Percentiles rank a stretch among this genome's conserved stretches.
phyloP scores from a whole-genome alignment of 2,113 vertebrate genomes.

The Pituophis catenifer region DNA sequence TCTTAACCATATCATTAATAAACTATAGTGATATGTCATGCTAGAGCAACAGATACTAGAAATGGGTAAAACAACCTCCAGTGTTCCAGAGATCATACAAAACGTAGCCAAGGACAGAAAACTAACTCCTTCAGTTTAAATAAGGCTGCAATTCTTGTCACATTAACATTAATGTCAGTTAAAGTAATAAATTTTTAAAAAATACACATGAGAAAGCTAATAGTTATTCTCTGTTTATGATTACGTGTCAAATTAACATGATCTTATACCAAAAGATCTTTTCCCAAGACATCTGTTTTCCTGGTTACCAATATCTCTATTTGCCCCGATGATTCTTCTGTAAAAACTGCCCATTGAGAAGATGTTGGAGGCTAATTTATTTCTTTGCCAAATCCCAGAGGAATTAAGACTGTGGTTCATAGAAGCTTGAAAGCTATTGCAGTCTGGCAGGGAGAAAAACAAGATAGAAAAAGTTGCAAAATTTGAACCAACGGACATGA shows the following conservation, averaged over 20 bases:
- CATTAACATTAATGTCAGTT: neutral
- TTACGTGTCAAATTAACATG: neutral
- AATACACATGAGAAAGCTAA: neutral
- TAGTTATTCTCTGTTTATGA: neutral
- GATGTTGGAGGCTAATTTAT: conserved; percentile 90
- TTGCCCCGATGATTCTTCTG: conserved; percentile 66
- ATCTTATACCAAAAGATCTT: neutral
- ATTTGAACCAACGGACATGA: neutral
- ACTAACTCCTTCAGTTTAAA: neutral
- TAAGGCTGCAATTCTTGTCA: neutral
- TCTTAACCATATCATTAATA: neutral
- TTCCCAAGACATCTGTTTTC: neutral
- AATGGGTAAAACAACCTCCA: neutral
- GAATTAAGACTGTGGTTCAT: conserved; percentile 88
- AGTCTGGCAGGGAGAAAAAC: neutral
- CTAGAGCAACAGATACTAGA: neutral
- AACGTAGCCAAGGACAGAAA: neutral
- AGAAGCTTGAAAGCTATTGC: conserved; percentile 86
- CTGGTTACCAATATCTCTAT: neutral
- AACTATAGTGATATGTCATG: neutral
- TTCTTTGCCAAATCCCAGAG: conserved; percentile 91
- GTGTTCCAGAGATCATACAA: no score
- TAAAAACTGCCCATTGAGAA: conserved; percentile 89
- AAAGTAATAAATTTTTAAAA: neutral
- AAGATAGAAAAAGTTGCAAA: neutral